Evolutionary conservation across 1,140 invertebrate genomes (phyloP), one percentile per base, ranked within the genome.

Genomic region (Paralvinella palmiformis): DNA sequence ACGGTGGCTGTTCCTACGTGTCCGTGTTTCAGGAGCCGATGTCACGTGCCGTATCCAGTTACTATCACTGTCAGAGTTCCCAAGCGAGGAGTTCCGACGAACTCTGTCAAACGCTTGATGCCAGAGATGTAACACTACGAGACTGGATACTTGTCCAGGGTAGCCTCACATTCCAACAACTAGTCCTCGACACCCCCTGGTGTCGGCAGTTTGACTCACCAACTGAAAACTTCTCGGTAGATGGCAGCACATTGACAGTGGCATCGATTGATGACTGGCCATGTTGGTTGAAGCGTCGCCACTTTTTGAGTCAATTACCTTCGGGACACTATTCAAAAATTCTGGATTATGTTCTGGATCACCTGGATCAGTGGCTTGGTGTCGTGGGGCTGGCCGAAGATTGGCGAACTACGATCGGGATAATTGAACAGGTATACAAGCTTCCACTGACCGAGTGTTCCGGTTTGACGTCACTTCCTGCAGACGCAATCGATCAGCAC

Each of bases 301-400:
- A 64, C 22, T 24, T 59, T 37, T 37, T 69, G 17, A 65, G 64
- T 32, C 29, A 56, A 35, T 61, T 71, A 41, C 59, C 48, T 22
- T 33, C 31, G 2, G 37, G 37, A n/a, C 65, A 63, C 44, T 35
- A 56, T 10, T 24, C n/a, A 15, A 27, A 66, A 37, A 37, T 64
- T n/a, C 48, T 68, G 7, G 52, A 67, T 44, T 69, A 67, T 24
- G 59, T 71, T 44, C 53, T 66, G 13, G 56, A 62, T 5, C 62
- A 71, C 61, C 55, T 71, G n/a, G 59, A 66, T n/a, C 58, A 64
- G 45, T 69, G 67, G 67, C 67, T 71, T 58, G 58, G 63, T 31
- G 63, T 69, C 13, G 57, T 71, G 29, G 67, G 64, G 13, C 13
- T 68, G 15, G 59, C 35, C 33, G 60, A 64, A 20, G 65, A 65